These are phyloP conservation scores for Neoascia interrupta DNA, from an alignment of 2,888 invertebrate species.

Conservation along the genomic window DNA sequence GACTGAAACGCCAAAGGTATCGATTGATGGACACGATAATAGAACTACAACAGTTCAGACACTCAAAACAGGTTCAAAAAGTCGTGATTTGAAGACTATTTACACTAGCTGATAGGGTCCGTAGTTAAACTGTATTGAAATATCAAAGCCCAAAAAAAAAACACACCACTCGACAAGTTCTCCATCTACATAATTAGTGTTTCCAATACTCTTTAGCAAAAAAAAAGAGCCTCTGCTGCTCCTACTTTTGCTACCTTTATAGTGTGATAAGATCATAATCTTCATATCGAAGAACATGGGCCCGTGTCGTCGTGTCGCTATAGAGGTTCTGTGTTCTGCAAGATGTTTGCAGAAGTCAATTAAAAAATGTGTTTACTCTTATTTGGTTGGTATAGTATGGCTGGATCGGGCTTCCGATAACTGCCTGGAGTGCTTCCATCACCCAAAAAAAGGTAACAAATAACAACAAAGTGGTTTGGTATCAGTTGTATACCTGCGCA, in stretches of 20 bases:
- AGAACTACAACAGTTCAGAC: slow-evolving; percentile 25
- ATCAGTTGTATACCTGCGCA: too few species aligned
- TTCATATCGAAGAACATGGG: slow-evolving; percentile 5
- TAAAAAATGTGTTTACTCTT: slow-evolving; percentile 46
- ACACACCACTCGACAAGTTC: slow-evolving; percentile 4
- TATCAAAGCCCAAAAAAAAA: slow-evolving; percentile 9
- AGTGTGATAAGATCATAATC: slow-evolving; percentile 58
- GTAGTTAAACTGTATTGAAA: slow-evolving; percentile 34
- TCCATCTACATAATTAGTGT: slow-evolving; percentile 19
- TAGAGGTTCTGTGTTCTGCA: slow-evolving; percentile 19
- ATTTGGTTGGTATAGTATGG: slow-evolving; percentile 41
- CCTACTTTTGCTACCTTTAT: slow-evolving; percentile 29
- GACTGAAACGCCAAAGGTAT: slow-evolving; percentile 7
- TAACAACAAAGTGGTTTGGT: slow-evolving; percentile 45
- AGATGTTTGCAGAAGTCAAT: slow-evolving; percentile 67
- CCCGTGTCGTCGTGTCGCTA: too few species aligned
- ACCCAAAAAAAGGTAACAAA: slow-evolving; percentile 1
- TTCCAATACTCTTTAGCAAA: slow-evolving; percentile 36
- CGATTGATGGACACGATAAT: slow-evolving; percentile 35
- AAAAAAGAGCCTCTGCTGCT: slow-evolving; percentile 47
- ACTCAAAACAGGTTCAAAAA: slow-evolving; percentile 29
- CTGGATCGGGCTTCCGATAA: slow-evolving; percentile 51
- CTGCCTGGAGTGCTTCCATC: background rate
- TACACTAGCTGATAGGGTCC: slow-evolving; percentile 2
- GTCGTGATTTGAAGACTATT: slow-evolving; percentile 32